These are phyloP conservation scores for Bicyclus anynana DNA, from an alignment of 1,140 invertebrate species.

Conservation along the genomic window DNA sequence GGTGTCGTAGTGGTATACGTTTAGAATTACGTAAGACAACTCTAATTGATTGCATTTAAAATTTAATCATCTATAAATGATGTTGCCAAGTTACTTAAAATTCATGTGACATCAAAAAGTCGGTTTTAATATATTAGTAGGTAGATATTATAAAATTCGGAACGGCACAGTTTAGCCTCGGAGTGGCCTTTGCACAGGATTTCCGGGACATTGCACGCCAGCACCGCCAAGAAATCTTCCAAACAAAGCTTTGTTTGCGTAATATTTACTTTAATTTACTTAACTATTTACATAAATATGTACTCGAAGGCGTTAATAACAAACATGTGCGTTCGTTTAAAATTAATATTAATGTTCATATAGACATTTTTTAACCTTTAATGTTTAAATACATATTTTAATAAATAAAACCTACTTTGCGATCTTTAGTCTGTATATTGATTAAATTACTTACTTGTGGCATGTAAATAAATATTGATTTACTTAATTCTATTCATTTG, in stretches of 20 bases:
- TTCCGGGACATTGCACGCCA: conserved; percentile 48
- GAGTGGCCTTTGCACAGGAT: conserved; percentile 62
- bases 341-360: too few relatives aligned
- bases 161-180: conserved; percentile 39
- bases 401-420: too few relatives aligned
- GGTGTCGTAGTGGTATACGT: background rate
- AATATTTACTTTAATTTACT: background rate
- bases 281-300: background rate
- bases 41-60: background rate
- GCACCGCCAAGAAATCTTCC: conserved; percentile 7
- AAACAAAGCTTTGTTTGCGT: conserved; percentile 15
- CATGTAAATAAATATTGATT: too few relatives aligned
- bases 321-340: too few relatives aligned
- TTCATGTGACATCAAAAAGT: background rate
- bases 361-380: too few relatives aligned
- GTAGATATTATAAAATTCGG: background rate
- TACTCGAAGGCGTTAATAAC: too few relatives aligned
- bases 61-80: too few relatives aligned
- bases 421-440: too few relatives aligned
- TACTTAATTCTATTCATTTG: too few relatives aligned
- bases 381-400: too few relatives aligned
- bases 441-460: too few relatives aligned
- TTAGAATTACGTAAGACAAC: background rate
- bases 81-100: too few relatives aligned
- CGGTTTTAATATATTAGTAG: background rate